phyloP scores from a whole-genome alignment of 2,888 invertebrate species.

The Patella depressa region DNA sequence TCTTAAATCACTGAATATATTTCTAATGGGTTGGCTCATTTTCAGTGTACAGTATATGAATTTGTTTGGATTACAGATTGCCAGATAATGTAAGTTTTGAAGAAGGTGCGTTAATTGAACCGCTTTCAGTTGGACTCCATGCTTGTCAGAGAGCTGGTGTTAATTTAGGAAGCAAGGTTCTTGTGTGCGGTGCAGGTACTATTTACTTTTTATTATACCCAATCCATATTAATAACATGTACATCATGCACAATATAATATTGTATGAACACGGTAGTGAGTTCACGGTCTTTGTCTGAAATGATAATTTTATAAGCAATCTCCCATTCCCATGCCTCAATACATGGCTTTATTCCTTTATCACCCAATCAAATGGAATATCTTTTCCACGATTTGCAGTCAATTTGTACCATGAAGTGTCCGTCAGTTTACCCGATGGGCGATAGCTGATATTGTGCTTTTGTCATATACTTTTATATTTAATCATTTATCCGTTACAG shows the following conservation, averaged over 20 bases:
- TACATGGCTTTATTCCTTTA: neutral
- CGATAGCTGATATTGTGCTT: too few species aligned
- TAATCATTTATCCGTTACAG: constrained; percentile 29
- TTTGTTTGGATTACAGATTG: constrained; percentile 75
- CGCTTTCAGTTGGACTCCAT: constrained; percentile 92
- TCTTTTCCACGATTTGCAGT: too few species aligned
- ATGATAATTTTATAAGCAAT: neutral
- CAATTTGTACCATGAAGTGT: too few species aligned
- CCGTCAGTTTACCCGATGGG: too few species aligned
- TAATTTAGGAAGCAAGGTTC: constrained; percentile 72
- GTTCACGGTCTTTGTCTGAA: neutral
- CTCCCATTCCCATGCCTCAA: neutral
- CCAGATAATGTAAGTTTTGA: constrained; percentile 92
- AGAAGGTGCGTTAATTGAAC: constrained; percentile 94
- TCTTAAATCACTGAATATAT: too few species aligned
- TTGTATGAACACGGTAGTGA: neutral
- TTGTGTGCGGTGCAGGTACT: constrained; percentile 68
- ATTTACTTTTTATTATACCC: neutral
- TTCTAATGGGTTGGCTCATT: too few species aligned
- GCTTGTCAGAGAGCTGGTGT: constrained; percentile 89
- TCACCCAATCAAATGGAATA: too few species aligned
- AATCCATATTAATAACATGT: too few species aligned
- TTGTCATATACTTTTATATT: too few species aligned
- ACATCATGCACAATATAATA: neutral
- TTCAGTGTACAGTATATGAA: too few species aligned